phyloP scores from a whole-genome alignment of 1,140 invertebrate species.

The Heliothis virescens region DNA sequence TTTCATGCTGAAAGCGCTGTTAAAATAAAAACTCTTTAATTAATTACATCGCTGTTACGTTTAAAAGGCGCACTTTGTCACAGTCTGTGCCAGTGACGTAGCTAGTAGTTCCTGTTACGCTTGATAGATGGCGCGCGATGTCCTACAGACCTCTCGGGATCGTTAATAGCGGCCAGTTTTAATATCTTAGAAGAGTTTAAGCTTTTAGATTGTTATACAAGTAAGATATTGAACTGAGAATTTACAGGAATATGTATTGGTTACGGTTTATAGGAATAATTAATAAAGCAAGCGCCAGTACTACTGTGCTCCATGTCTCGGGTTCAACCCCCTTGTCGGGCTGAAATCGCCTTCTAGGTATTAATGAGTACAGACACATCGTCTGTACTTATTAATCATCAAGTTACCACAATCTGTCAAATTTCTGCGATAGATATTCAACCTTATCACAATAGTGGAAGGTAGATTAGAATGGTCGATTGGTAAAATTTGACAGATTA shows the following conservation, averaged over 20 bases:
- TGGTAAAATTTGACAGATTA: too few relatives aligned
- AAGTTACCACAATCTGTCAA: too few relatives aligned
- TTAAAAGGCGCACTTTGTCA: conserved; percentile 22
- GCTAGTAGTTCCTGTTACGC: conserved; percentile 7
- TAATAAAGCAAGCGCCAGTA: too few relatives aligned
- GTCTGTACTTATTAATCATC: too few relatives aligned
- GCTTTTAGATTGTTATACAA: not conserved
- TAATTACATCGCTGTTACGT: conserved; percentile 40
- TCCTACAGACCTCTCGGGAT: conserved; percentile 4
- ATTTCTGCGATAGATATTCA: too few relatives aligned
- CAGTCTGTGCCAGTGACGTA: conserved; percentile 7
- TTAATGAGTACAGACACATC: too few relatives aligned
- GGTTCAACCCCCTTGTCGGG: too few relatives aligned
- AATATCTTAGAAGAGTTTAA: not conserved
- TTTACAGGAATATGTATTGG: not conserved
- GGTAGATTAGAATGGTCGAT: too few relatives aligned
- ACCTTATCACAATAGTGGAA: too few relatives aligned
- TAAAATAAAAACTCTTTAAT: conserved; percentile 32
- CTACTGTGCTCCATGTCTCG: too few relatives aligned
- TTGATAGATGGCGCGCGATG: conserved; percentile 26
- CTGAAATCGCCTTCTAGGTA: too few relatives aligned
- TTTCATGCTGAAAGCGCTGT: not conserved
- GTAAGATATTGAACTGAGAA: too few relatives aligned
- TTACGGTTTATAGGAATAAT: not conserved
- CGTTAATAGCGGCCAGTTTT: conserved; percentile 27